Conservation (phyloP, 2,797 vertebrate species). For the Miichthys miiuy region DNA sequence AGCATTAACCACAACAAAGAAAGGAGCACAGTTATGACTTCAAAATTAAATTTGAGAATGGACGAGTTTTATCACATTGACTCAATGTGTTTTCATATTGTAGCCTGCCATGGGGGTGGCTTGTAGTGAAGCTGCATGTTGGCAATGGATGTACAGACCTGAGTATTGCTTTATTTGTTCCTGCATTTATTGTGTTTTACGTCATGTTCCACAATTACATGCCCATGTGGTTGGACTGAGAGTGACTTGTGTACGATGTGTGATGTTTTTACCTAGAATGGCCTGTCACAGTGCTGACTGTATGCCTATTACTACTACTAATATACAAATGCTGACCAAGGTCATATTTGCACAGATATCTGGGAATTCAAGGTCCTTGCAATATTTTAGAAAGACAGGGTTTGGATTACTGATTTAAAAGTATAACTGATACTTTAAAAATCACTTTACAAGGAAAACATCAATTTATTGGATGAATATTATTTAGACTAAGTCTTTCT, state of each 20-base stretch:
- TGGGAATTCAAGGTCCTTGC: no score
- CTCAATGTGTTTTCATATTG: neutral
- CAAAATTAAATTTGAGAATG: no score
- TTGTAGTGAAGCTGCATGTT: no score
- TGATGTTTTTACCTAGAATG: neutral
- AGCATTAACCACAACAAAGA: no score
- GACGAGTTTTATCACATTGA: no score
- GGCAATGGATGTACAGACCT: accelerated
- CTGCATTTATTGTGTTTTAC: neutral
- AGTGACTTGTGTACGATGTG: neutral
- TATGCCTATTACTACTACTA: neutral
- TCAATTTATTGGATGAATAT: neutral
- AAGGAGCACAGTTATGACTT: no score
- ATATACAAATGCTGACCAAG: neutral
- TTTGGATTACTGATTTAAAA: neutral
- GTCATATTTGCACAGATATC: neutral
- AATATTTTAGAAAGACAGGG: neutral
- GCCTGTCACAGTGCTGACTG: neutral
- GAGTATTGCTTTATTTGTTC: neutral
- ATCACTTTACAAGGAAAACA: neutral
- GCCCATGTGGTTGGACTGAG: neutral
- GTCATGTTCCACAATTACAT: neutral
- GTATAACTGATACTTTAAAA: neutral
- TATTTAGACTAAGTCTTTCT: neutral
- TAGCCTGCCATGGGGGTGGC: neutral